Evolutionary conservation across 2,113 vertebrate genomes (phyloP), one percentile per base, ranked within the genome.

Genomic region (Pseudopipra pipra): DNA sequence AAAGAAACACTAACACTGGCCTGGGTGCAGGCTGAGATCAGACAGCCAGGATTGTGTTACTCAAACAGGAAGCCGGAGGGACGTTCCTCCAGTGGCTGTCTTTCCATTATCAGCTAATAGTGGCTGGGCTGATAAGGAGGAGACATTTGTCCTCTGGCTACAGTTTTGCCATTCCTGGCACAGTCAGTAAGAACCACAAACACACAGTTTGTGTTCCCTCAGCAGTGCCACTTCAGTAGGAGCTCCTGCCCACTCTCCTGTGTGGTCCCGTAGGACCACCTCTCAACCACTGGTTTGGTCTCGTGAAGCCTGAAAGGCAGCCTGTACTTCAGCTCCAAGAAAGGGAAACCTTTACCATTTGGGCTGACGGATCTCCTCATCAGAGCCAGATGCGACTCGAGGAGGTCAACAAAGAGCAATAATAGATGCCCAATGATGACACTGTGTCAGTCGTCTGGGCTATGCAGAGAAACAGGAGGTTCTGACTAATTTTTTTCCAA

Each of bases 11-110:
- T 71, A 37, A 84, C 74, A 56, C 73, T 93, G 80, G 59, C 46
- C 76, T 0, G 35, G 68, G 65, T 51, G 35, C 72, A 75, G 80
- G 27, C 4, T 35, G 95, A 59, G 55, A 63, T 63, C 59, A 59
- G 59, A 37, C 59, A 77, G 76, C 3, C 46, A 70, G 68, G 68
- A 73, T 25, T 80, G 30, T 0, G 0, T 74, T 86, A 49, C 22
- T 83, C 51, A 74, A 62, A 92, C 83, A 90, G 95, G 85, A 92
- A 89, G 20, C 63, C 54, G 76, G 21, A 88, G 86, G 89, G 88
- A 83, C 7, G 0, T 65, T 88, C 49, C 47, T 84, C 39, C 67
- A 54, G 54, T 51, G 63, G 61, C 77, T 75, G 0, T 87, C 75
- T 78, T 73, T 66, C 73, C 92, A 9, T 70, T 90, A 71, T 74